A percentile compares a stretch with the other conserved stretches of the same genome.
These are phyloP conservation scores for Heterodera filipjevi DNA, from an alignment of 2,888 invertebrate genomes.

Conservation along the genomic window DNA sequence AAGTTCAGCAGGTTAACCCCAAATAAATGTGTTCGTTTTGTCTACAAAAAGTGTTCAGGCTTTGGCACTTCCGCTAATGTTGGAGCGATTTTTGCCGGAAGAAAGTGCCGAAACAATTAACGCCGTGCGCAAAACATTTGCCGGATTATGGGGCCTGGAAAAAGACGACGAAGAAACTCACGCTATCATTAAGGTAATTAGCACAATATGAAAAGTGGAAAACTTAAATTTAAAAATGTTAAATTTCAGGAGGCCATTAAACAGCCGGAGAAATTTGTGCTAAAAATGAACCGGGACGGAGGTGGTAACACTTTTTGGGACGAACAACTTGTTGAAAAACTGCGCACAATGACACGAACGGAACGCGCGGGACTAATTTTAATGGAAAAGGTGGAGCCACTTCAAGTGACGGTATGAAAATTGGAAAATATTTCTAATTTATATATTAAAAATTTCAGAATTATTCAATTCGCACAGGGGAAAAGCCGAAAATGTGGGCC, in stretches of 20 bases:
- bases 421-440: conserved; percentile 4
- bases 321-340: background rate
- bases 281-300: background rate
- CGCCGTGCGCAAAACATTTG: conserved; percentile 80
- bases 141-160: conserved; percentile 86
- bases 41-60: conserved; percentile 73
- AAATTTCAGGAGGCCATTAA: background rate
- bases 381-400: conserved; percentile 58
- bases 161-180: conserved; percentile 47
- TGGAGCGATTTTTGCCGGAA: conserved; percentile 75
- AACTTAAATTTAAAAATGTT: background rate
- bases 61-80: conserved; percentile 76
- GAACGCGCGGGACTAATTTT: conserved; percentile 43
- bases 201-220: too few relatives aligned
- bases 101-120: conserved; percentile 69
- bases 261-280: background rate
- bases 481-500: background rate
- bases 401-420: conserved; percentile 52
- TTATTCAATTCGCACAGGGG: conserved; percentile 52
- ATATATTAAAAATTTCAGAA: conserved; percentile 48
- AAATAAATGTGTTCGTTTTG: background rate
- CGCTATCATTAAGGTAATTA: conserved; percentile 48
- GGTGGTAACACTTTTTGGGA: background rate
- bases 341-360: conserved; percentile 23
- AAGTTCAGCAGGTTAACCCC: conserved; percentile 66